phyloP scores from a whole-genome alignment of 1,140 invertebrate species.

The Micrasema minimum region DNA sequence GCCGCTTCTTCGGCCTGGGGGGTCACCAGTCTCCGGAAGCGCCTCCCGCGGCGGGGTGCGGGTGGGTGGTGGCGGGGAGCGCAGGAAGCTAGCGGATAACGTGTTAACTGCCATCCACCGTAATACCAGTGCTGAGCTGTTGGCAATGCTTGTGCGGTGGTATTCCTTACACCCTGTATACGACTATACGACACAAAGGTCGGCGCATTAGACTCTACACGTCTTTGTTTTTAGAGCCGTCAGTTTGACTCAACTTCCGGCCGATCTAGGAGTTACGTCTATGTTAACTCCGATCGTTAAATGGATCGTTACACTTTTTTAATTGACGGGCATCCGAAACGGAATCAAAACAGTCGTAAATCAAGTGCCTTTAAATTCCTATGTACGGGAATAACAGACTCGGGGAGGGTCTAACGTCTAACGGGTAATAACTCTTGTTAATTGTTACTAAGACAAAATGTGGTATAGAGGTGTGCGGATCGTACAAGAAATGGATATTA shows the following conservation, averaged over 20 bases:
- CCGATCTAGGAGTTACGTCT: not conserved
- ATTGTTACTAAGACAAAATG: no score
- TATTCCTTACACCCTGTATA: not conserved
- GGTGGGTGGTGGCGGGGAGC: not conserved
- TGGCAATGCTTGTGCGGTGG: no score
- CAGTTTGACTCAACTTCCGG: not conserved
- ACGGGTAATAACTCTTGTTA: no score
- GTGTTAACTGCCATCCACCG: not conserved
- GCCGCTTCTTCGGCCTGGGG: constrained; percentile 4
- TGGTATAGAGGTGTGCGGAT: no score
- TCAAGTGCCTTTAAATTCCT: constrained; percentile 4
- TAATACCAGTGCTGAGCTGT: no score
- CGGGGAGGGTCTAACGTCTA: no score
- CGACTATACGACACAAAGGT: not conserved
- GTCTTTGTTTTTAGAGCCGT: constrained; percentile 9
- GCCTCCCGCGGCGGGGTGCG: not conserved
- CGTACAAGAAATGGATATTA: no score
- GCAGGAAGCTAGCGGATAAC: constrained; percentile 13
- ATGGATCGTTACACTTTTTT: constrained; percentile 24
- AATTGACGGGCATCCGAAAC: constrained; percentile 23
- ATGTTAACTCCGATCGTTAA: constrained; percentile 8
- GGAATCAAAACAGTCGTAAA: constrained; percentile 2
- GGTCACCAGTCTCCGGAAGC: constrained; percentile 30
- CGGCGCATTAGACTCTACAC: not conserved
- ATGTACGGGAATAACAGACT: no score